Evolutionary conservation across 1,140 invertebrate genomes (phyloP).

Genomic region (Drosophila pseudoobscura): DNA sequence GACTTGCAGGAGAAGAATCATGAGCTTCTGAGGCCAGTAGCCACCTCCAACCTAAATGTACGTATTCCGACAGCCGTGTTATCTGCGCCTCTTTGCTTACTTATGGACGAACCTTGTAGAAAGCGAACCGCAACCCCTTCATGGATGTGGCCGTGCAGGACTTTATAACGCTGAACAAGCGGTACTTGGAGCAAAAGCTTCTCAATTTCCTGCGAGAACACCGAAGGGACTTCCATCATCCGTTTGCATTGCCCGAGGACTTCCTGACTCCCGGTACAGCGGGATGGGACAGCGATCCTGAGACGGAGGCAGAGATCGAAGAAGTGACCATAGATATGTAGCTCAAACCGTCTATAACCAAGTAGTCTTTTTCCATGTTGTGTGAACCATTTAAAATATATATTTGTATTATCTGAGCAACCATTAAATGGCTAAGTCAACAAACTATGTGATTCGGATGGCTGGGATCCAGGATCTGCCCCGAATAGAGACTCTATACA

Average conservation of each 20-base stretch:
- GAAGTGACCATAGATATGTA: neutral
- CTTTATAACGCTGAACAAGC: conserved; percentile 32
- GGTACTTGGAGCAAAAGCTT: conserved; percentile 48
- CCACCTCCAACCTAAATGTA: conserved; percentile 12
- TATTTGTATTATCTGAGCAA: neutral
- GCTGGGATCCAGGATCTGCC: conserved; percentile 24
- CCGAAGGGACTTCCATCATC: conserved; percentile 50
- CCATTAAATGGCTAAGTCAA: conserved; percentile 14
- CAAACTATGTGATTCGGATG: conserved; percentile 26
- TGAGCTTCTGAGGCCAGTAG: conserved; percentile 31
- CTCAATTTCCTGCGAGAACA: conserved; percentile 52
- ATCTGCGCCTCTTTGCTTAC: too few species aligned
- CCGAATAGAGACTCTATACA: conserved; percentile 29
- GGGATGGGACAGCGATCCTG: neutral
- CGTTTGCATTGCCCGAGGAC: conserved; percentile 70
- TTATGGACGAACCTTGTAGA: neutral
- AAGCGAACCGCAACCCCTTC: neutral
- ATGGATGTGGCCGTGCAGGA: conserved; percentile 6
- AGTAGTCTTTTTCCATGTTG: conserved; percentile 24
- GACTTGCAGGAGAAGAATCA: conserved; percentile 49
- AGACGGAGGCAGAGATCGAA: too few species aligned
- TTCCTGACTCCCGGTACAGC: neutral
- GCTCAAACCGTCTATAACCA: neutral
- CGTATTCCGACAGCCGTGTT: neutral
- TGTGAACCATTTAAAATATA: neutral